A percentile compares a stretch with the other conserved stretches of the same genome.
phyloP scores from a whole-genome alignment of 2,888 invertebrate genomes.

The Plusia festucae region DNA sequence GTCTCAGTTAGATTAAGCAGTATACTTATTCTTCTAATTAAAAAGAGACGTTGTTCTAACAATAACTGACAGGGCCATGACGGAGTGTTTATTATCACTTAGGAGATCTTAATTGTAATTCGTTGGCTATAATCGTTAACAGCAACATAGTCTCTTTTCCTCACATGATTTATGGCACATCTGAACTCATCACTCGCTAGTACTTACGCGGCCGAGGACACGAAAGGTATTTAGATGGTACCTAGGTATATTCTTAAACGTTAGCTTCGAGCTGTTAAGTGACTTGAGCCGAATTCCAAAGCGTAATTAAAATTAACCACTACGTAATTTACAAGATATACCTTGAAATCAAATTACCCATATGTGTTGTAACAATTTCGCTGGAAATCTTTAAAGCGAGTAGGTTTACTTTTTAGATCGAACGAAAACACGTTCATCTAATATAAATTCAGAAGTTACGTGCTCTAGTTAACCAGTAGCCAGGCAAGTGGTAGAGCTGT shows the following conservation, averaged over 20 bases:
- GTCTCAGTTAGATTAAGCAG: not conserved
- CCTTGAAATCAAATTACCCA: conserved; percentile 5
- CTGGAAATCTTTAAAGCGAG: not conserved
- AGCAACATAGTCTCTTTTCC: not conserved
- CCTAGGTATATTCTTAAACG: conserved; percentile 5
- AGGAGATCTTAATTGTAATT: not conserved
- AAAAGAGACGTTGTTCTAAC: not conserved
- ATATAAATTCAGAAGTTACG: not conserved
- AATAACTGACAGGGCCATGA: not conserved
- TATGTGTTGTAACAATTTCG: conserved; percentile 2
- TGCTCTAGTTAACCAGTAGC: not conserved
- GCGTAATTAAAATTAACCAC: conserved; percentile 5
- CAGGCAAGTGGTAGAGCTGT: not conserved
- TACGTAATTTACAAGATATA: conserved; percentile 2
- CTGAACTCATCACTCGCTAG: conserved; percentile 3
- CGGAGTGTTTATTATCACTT: conserved; percentile 1
- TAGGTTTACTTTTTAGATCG: not conserved
- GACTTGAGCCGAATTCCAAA: conserved; percentile 6
- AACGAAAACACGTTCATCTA: not conserved
- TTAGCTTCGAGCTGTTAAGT: not conserved
- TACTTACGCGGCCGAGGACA: not conserved
- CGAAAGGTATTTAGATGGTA: not conserved
- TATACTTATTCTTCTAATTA: not conserved
- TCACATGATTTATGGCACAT: not conserved
- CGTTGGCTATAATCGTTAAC: not conserved